phyloP scores from a whole-genome alignment of 2,888 invertebrate species.

The Mellilla xanthometata region DNA sequence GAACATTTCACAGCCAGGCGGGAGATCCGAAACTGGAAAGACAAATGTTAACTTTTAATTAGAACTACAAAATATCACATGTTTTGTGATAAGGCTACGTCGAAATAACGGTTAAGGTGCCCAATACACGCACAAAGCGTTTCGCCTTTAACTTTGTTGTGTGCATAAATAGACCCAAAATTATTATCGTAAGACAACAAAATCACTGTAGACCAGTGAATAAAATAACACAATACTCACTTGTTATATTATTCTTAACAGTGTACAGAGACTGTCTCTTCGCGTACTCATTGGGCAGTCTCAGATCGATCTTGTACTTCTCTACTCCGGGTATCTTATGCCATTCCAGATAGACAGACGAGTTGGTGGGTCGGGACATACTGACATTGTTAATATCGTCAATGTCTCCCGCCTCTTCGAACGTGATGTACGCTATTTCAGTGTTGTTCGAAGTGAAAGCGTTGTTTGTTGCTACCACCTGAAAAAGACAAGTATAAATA shows the following conservation, averaged over 20 bases:
- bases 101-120: too few relatives aligned
- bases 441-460: slow-evolving; percentile 84
- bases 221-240: slow-evolving; percentile 56
- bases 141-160: too few relatives aligned
- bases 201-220: too few relatives aligned
- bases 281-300: slow-evolving; percentile 81
- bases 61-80: too few relatives aligned
- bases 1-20: slow-evolving; percentile 70
- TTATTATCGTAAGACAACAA: too few relatives aligned
- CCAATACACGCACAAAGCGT: too few relatives aligned
- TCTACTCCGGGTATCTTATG: slow-evolving; percentile 79
- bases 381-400: slow-evolving; percentile 83
- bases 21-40: slow-evolving; percentile 76
- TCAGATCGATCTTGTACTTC: slow-evolving; percentile 81
- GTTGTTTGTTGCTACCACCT: slow-evolving; percentile 87
- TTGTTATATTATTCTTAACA: slow-evolving; percentile 69
- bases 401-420: slow-evolving; percentile 85
- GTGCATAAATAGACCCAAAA: too few relatives aligned
- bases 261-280: slow-evolving; percentile 65
- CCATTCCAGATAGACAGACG: slow-evolving; percentile 84
- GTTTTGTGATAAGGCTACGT: too few relatives aligned
- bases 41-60: background rate
- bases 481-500: too few relatives aligned
- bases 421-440: slow-evolving; percentile 79
- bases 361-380: slow-evolving; percentile 70